Percentiles rank a stretch among this genome's conserved stretches.
These are phyloP conservation scores for Scaptomyza caliginosa DNA, from an alignment of 2,888 invertebrate species.

Conservation along the genomic window DNA sequence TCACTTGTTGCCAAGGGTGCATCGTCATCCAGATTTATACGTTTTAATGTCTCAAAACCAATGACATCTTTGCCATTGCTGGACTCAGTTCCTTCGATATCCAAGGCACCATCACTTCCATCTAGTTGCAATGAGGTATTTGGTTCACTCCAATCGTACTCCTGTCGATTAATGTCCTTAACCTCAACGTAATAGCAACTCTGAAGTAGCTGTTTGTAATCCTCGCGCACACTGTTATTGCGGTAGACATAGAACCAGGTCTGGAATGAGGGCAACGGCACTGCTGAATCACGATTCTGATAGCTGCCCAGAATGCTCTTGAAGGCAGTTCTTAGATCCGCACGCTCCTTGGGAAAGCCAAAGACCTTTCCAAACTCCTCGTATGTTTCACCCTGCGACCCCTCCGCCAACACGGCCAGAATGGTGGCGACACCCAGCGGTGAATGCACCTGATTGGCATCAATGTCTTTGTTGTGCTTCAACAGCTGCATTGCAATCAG, in stretches of 20 bases:
- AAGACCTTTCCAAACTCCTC: constrained; percentile 86
- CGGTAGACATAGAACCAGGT: constrained; percentile 89
- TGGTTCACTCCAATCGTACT: constrained; percentile 79
- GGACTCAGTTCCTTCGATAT: constrained; percentile 43
- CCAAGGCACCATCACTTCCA: constrained; percentile 2
- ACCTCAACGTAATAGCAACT: constrained; percentile 87
- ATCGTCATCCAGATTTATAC: constrained; percentile 75
- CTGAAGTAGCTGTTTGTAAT: constrained; percentile 86
- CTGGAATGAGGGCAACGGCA: constrained; percentile 86
- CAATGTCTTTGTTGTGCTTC: constrained; percentile 82
- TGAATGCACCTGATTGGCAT: constrained; percentile 87
- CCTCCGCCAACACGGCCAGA: constrained; percentile 87
- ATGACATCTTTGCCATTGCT: constrained; percentile 83
- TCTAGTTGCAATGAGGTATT: constrained; percentile 67
- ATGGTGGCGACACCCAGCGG: constrained; percentile 88
- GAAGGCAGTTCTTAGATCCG: constrained; percentile 71
- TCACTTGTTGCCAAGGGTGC: constrained; percentile 51
- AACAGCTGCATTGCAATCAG: constrained; percentile 81
- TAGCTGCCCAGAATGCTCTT: constrained; percentile 73
- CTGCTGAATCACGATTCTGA: constrained; percentile 64
- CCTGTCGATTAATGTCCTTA: constrained; percentile 83
- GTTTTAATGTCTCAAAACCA: constrained; percentile 83
- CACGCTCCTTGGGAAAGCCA: constrained; percentile 85
- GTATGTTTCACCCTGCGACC: constrained; percentile 86
- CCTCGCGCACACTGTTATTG: constrained; percentile 87